Percentiles rank a stretch among this genome's conserved stretches.
phyloP scores from a whole-genome alignment of 2,797 vertebrate species.

The Sebastiscus tertius region DNA sequence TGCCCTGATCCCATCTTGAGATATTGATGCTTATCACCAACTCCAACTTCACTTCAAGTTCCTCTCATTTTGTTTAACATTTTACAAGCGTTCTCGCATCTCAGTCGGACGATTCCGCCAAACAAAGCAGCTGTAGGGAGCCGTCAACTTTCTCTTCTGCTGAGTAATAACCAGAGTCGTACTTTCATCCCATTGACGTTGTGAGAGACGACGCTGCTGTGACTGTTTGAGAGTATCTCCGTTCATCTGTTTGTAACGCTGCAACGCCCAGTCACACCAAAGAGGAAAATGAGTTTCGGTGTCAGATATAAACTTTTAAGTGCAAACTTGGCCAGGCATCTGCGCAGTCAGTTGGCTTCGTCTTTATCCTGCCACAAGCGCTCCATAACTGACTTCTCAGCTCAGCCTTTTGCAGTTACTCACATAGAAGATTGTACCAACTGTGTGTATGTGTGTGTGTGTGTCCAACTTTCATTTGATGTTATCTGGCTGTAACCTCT shows the following conservation, averaged over 20 bases:
- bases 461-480: conserved; percentile 46
- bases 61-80: not conserved
- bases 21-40: not conserved
- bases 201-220: conserved; percentile 37
- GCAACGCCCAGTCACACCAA: conserved; percentile 7
- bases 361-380: conserved; percentile 19
- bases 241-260: conserved; percentile 43
- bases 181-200: conserved; percentile 50
- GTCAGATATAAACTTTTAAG: conserved; percentile 19
- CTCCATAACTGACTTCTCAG: conserved; percentile 44
- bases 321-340: not conserved
- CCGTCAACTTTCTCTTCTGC: conserved; percentile 52
- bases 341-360: conserved; percentile 15
- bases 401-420: conserved; percentile 41
- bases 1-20: not conserved
- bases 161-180: conserved; percentile 60
- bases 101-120: not conserved
- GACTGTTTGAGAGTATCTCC: conserved; percentile 54
- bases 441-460: conserved; percentile 6
- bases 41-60: not conserved
- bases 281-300: conserved; percentile 25
- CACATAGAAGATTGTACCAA: conserved; percentile 20
- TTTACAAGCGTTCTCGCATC: not conserved
- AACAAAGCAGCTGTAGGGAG: conserved; percentile 18
- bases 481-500: conserved; percentile 42